These are phyloP conservation scores for Camponotus vicinus DNA, from an alignment of 1,140 invertebrate genomes.

Conservation along the genomic window DNA sequence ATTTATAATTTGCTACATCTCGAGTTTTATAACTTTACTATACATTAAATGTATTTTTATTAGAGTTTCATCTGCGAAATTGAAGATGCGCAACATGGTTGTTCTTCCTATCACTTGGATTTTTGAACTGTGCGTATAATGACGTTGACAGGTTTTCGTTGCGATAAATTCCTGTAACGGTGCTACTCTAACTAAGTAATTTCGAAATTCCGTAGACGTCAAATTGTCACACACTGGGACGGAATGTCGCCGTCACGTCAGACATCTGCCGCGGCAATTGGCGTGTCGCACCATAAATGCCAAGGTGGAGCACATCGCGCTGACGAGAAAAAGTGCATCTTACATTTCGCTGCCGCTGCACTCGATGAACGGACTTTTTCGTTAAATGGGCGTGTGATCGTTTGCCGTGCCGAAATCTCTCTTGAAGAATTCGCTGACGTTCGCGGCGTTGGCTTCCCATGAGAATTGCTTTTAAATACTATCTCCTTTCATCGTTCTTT, in stretches of 20 bases:
- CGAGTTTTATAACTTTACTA: neutral
- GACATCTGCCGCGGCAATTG: constrained; percentile 75
- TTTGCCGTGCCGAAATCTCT: constrained; percentile 65
- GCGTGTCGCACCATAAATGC: constrained; percentile 74
- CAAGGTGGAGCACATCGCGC: constrained; percentile 61
- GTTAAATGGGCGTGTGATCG: constrained; percentile 64
- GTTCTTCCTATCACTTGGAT: neutral
- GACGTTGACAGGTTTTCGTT: neutral
- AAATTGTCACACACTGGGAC: constrained; percentile 74
- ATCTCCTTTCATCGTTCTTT: constrained; percentile 45
- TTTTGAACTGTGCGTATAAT: neutral
- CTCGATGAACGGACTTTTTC: constrained; percentile 65
- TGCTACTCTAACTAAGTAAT: constrained; percentile 56
- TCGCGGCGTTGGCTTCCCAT: constrained; percentile 20
- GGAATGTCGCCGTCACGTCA: constrained; percentile 70
- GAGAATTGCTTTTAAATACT: constrained; percentile 64
- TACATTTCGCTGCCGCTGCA: constrained; percentile 43
- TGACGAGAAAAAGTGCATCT: constrained; percentile 51
- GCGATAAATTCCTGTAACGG: neutral
- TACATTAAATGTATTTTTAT: neutral
- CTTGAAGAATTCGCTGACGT: constrained; percentile 49
- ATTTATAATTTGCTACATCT: neutral
- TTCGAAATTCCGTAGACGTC: constrained; percentile 67
- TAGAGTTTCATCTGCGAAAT: constrained; percentile 2
- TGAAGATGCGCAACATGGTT: neutral